Conservation (phyloP, 2,797 vertebrate genomes). For the Chlorospingus flavigularis region DNA sequence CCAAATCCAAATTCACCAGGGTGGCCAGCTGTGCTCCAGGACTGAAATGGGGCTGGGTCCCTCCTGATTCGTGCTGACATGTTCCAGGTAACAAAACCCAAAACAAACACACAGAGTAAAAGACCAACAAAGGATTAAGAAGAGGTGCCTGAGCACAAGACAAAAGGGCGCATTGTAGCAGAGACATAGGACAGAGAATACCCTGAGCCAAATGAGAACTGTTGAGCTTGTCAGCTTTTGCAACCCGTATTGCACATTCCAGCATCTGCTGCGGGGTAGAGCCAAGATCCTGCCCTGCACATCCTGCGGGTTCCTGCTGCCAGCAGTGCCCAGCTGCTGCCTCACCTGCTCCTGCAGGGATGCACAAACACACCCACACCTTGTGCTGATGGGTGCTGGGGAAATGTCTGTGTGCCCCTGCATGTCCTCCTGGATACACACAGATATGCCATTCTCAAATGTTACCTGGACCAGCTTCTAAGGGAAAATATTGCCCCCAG, state of each 20-base stretch:
- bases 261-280: not conserved
- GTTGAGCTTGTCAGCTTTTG: constrained; percentile 23
- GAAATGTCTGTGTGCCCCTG: not conserved
- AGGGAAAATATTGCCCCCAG: not conserved
- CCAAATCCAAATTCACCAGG: not conserved
- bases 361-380: accelerated
- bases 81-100: not conserved
- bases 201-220: constrained; percentile 52
- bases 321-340: not conserved
- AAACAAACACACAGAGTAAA: not conserved
- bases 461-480: not conserved
- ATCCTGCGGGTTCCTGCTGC: not conserved
- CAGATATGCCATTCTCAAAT: accelerated
- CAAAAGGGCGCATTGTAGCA: not conserved
- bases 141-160: constrained; percentile 1
- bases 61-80: not conserved
- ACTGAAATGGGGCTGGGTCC: not conserved
- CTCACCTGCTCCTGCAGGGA: not conserved
- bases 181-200: constrained; percentile 23
- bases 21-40: not conserved
- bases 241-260: constrained; percentile 32
- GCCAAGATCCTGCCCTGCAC: not conserved
- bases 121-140: not conserved
- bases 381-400: accelerated
- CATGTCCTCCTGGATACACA: accelerated